Evolutionary conservation across 1,140 invertebrate species (phyloP).

Genomic region (Frieseomelitta varia): DNA sequence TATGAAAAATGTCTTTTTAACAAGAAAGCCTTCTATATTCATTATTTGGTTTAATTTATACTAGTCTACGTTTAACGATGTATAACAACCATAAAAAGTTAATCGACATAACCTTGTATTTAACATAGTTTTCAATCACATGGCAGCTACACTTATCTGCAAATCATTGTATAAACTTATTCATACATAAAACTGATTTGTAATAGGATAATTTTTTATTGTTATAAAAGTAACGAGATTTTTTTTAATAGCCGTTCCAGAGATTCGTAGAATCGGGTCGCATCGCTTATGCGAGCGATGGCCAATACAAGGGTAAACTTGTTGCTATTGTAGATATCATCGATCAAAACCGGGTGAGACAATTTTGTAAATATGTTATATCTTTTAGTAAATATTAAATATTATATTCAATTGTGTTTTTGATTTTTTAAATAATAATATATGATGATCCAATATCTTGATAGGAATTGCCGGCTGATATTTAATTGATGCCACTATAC

Average conservation of each 20-base stretch:
- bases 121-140: slow-evolving; percentile 43
- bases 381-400: not conserved
- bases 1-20: not conserved
- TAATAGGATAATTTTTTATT: not conserved
- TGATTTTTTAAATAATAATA: not conserved
- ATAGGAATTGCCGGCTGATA: slow-evolving; percentile 89
- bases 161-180: not conserved
- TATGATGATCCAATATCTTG: slow-evolving; percentile 82
- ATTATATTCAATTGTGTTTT: slow-evolving; percentile 31
- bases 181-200: not conserved
- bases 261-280: slow-evolving; percentile 98
- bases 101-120: slow-evolving; percentile 46
- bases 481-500: slow-evolving; percentile 79
- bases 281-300: slow-evolving; percentile 95
- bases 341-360: slow-evolving; percentile 96
- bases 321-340: slow-evolving; percentile 97
- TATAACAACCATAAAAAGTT: slow-evolving; percentile 2
- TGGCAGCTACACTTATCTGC: slow-evolving; percentile 20
- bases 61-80: not conserved
- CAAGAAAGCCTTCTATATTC: not conserved
- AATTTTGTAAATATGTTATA: slow-evolving; percentile 34
- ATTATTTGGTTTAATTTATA: not conserved
- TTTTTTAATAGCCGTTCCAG: slow-evolving; percentile 89
- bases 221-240: not conserved
- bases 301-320: slow-evolving; percentile 94